Conservation (phyloP, 2,797 vertebrate genomes). For the Euthynnus affinis region DNA sequence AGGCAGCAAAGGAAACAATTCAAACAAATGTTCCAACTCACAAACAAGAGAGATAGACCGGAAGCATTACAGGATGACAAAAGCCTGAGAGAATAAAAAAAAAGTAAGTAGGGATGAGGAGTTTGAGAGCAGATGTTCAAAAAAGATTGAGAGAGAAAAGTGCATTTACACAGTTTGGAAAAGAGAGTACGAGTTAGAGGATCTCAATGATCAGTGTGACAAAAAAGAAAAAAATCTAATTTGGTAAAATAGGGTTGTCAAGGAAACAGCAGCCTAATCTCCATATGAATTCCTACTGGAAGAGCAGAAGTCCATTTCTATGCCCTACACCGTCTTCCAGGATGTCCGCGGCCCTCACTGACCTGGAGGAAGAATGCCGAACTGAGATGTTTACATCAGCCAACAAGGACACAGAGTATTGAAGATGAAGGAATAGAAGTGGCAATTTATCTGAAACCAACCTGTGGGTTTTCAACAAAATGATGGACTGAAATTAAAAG, state of each 20-base stretch:
- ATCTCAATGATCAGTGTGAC: constrained; percentile 26
- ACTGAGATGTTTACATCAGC: constrained; percentile 29
- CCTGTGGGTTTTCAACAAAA: constrained; percentile 9
- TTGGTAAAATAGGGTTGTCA: constrained; percentile 73
- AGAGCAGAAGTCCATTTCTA: constrained; percentile 24
- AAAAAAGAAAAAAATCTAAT: constrained; percentile 26
- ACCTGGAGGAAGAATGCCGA: not conserved
- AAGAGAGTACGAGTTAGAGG: constrained; percentile 1
- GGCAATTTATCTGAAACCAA: not conserved
- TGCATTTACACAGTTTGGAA: not conserved
- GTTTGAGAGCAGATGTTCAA: constrained; percentile 6
- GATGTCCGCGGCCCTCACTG: constrained; percentile 35
- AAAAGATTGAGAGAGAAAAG: constrained; percentile 7
- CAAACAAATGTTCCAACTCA: not conserved
- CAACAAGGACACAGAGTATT: not conserved
- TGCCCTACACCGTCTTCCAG: constrained; percentile 28
- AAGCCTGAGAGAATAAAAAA: not conserved
- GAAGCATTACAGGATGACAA: constrained; percentile 9
- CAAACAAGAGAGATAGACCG: not conserved
- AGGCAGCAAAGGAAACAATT: constrained; percentile 3
- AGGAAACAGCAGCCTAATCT: constrained; percentile 73
- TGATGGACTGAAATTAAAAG: constrained; percentile 6
- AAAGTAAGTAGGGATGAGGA: not conserved
- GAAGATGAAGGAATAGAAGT: not conserved
- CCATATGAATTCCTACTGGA: constrained; percentile 52